Evolutionary conservation across 2,797 vertebrate genomes (phyloP).

Genomic region (Bovichtus diacanthus): DNA sequence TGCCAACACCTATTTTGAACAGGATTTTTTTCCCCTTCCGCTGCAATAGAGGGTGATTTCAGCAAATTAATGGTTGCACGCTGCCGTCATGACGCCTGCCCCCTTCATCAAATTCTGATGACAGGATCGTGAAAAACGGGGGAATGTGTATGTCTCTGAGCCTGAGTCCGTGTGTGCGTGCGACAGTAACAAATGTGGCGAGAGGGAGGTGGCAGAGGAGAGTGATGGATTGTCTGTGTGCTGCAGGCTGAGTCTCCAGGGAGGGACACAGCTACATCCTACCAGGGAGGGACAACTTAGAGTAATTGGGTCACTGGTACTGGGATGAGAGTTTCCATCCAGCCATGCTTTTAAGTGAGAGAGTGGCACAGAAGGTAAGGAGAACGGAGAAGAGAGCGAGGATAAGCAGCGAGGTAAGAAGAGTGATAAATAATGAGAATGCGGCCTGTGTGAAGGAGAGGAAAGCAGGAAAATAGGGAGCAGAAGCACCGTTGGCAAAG

Average conservation of each 20-base stretch:
- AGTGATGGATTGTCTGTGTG: conserved; percentile 74
- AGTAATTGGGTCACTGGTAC: conserved; percentile 84
- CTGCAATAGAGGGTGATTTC: conserved; percentile 46
- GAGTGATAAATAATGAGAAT: conserved; percentile 66
- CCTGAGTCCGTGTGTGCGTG: conserved; percentile 5
- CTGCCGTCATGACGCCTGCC: conserved; percentile 47
- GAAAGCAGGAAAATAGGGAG: conserved; percentile 26
- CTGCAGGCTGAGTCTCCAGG: conserved; percentile 72
- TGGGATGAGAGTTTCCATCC: conserved; percentile 66
- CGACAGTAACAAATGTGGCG: conserved; percentile 64
- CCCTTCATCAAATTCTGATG: conserved; percentile 71
- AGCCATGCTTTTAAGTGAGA: conserved; percentile 64
- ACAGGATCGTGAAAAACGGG: conserved; percentile 50
- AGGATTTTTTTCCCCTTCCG: neutral
- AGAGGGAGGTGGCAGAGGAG: conserved; percentile 67
- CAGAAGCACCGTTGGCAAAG: conserved; percentile 39
- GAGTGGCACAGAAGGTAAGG: conserved; percentile 49
- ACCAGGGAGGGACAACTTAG: conserved; percentile 76
- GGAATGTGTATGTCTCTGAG: conserved; percentile 24
- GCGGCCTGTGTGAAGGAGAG: conserved; percentile 31
- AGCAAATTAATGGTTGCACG: conserved; percentile 64
- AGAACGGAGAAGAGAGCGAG: conserved; percentile 30
- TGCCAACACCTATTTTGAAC: conserved; percentile 29
- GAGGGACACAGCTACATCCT: conserved; percentile 72
- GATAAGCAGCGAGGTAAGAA: conserved; percentile 31